Evolutionary conservation across 1,140 invertebrate genomes (phyloP).

Genomic region (Drosophila trapezifrons): DNA sequence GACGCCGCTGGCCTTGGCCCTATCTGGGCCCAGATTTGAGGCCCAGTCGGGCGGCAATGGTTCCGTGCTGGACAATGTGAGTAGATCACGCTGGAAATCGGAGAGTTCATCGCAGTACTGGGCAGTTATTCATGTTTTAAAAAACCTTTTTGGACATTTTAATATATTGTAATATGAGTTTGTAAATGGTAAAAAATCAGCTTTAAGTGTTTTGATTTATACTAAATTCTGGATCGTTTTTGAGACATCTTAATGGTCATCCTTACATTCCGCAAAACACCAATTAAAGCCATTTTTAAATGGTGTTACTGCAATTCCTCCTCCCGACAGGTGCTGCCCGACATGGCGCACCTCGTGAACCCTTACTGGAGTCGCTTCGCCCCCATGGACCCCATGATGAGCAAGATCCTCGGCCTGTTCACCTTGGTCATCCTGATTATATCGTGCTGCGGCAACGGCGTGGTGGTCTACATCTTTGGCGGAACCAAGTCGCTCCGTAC

Average conservation of each 20-base stretch:
- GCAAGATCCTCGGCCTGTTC: slow-evolving; percentile 72
- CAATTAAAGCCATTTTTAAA: neutral
- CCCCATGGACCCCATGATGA: slow-evolving; percentile 91
- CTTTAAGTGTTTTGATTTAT: neutral
- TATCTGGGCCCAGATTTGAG: slow-evolving; percentile 52
- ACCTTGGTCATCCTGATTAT: slow-evolving; percentile 69
- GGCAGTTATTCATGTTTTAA: too few species aligned
- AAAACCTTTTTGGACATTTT: too few species aligned
- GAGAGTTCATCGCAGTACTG: neutral
- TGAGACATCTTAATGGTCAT: too few species aligned
- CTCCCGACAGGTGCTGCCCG: slow-evolving; percentile 79
- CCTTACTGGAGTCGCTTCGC: slow-evolving; percentile 90
- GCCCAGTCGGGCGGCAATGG: slow-evolving; percentile 62
- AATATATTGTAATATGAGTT: too few species aligned
- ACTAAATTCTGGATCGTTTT: too few species aligned
- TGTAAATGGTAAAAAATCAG: neutral
- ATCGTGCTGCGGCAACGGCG: slow-evolving; percentile 86
- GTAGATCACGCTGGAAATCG: slow-evolving; percentile 1
- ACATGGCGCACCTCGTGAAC: slow-evolving; percentile 90
- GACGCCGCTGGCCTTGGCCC: slow-evolving; percentile 37
- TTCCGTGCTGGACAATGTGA: slow-evolving; percentile 71
- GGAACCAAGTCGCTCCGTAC: slow-evolving; percentile 86
- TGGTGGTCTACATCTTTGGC: slow-evolving; percentile 87
- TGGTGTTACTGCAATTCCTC: neutral
- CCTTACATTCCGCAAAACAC: neutral